These are phyloP conservation scores for Fratercula arctica DNA, from an alignment of 2,797 vertebrate species.

Conservation along the genomic window DNA sequence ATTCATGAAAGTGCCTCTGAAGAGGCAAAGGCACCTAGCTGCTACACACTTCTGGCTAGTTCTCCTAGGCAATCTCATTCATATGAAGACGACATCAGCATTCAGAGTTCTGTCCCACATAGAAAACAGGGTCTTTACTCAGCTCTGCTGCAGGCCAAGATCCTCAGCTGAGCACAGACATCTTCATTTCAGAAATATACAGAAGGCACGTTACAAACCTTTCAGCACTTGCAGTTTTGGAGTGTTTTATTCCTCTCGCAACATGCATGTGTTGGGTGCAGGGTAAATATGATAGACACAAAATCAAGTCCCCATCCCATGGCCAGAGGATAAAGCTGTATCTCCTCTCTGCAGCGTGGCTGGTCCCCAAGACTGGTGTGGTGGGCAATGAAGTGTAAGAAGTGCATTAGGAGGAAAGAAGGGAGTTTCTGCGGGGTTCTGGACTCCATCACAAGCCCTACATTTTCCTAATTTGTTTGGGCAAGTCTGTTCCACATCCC, in stretches of 20 bases:
- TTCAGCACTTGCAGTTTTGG: not conserved
- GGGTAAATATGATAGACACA: not conserved
- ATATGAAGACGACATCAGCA: not conserved
- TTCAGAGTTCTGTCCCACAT: not conserved
- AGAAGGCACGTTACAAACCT: not conserved
- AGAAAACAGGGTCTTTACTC: not conserved
- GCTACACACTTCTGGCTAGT: not conserved
- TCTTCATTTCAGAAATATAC: not conserved
- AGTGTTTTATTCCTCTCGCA: not conserved
- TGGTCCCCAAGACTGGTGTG: not conserved
- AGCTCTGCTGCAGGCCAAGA: not conserved
- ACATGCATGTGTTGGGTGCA: fast-evolving
- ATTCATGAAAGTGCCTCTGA: not conserved
- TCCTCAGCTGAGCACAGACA: not conserved
- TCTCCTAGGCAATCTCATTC: not conserved
- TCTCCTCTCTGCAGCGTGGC: not conserved
- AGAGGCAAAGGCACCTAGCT: not conserved
- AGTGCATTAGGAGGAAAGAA: not conserved
- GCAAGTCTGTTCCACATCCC: not conserved
- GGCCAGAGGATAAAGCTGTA: not conserved
- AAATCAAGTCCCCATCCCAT: not conserved
- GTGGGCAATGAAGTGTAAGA: not conserved
- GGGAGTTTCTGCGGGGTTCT: not conserved
- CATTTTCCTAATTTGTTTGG: not conserved
- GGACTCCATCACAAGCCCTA: not conserved